phyloP scores from a whole-genome alignment of 1,140 invertebrate genomes.

The Drosophila azteca region DNA sequence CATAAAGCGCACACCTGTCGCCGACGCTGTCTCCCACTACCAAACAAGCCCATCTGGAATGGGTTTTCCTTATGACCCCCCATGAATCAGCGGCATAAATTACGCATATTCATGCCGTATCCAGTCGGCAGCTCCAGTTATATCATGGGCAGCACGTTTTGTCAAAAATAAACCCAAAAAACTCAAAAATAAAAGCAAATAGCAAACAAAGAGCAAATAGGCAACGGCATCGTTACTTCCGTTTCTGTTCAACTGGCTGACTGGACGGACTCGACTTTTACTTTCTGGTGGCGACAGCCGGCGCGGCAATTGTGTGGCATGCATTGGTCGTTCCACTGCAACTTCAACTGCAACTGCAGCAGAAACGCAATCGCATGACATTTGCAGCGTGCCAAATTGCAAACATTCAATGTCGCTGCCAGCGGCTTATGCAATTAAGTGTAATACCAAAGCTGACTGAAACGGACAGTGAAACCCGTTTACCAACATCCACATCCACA shows the following conservation, averaged over 20 bases:
- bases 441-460: constrained; percentile 18
- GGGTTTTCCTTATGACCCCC: constrained; percentile 42
- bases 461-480: constrained; percentile 48
- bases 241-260: constrained; percentile 44
- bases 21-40: constrained; percentile 15
- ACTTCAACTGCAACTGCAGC: constrained; percentile 21
- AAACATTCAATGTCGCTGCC: constrained; percentile 71
- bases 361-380: constrained; percentile 68
- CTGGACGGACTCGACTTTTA: constrained; percentile 68
- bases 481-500: constrained; percentile 43
- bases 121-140: constrained; percentile 48
- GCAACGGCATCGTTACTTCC: constrained; percentile 49
- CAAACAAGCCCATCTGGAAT: constrained; percentile 40
- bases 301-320: constrained; percentile 25
- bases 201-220: constrained; percentile 30
- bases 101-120: constrained; percentile 44
- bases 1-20: constrained; percentile 21
- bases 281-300: constrained; percentile 57
- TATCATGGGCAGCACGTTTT: constrained; percentile 55
- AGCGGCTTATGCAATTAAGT: constrained; percentile 61
- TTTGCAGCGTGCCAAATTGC: constrained; percentile 68
- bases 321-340: constrained; percentile 9
- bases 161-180: constrained; percentile 37
- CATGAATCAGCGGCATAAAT: constrained; percentile 43
- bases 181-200: constrained; percentile 7